Conservation (phyloP, 1,140 invertebrate species). For the Neodiprion lecontei region DNA sequence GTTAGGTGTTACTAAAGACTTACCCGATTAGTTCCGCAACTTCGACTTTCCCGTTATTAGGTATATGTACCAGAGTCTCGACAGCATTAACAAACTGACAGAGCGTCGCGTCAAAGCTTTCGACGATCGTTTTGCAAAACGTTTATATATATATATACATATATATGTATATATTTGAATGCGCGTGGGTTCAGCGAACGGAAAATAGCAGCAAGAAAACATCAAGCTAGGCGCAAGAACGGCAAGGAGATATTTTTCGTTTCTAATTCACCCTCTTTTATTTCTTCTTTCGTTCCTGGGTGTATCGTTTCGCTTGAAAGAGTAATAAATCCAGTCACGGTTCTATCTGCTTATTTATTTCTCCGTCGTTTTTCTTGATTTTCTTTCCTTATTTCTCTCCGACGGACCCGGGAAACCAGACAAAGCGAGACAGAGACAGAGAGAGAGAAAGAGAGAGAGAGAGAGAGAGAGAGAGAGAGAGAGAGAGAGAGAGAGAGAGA, state of each 20-base stretch:
- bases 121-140: no score
- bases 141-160: no score
- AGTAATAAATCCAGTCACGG: slow-evolving; percentile 9
- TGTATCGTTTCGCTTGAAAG: slow-evolving; percentile 14
- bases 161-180: no score
- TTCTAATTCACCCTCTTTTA: no score
- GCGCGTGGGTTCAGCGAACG: no score
- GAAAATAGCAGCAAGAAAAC: no score
- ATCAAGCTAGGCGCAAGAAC: no score
- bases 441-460: no score
- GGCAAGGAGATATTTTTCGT: no score
- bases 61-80: no score
- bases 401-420: not conserved
- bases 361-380: slow-evolving; percentile 17
- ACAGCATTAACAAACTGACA: no score
- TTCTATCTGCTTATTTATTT: slow-evolving; percentile 12
- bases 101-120: no score
- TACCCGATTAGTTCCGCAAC: slow-evolving; percentile 2
- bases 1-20: slow-evolving; percentile 5
- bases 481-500: not conserved
- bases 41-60: not conserved
- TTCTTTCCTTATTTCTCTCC: slow-evolving; percentile 14
- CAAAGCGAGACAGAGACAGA: not conserved
- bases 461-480: not conserved
- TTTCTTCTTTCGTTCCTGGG: slow-evolving; percentile 9